Evolutionary conservation across 2,888 invertebrate genomes (phyloP), one percentile per base, ranked within the genome.

Genomic region (Steromphala cineraria): DNA sequence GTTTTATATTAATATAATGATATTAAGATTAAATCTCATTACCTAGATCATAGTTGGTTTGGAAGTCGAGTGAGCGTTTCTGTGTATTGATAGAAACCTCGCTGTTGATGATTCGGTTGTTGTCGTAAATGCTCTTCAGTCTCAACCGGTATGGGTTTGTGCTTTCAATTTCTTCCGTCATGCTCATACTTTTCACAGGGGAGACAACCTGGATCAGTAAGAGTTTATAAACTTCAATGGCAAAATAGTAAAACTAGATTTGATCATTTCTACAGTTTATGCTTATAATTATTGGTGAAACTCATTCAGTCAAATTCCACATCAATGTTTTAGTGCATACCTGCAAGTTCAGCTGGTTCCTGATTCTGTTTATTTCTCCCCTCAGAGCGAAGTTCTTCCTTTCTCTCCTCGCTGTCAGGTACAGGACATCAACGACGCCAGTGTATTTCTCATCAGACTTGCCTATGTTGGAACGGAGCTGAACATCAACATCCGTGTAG

Each of bases 401-500:
- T 78, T 87, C 84, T 19, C 86, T 83, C 40, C 81, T 74, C 21
- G 84, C 79, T 28, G 87, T 90, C 71, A 87, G 80, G 83, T 91
- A 92, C 40, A 83, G 80, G 71, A 89, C 53, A 24, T 87, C 83
- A 67, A 89, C 62, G 55, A 86, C 89, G 8, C 87, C 86, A 13
- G 86, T 87, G 21, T 84, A 53, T 10, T 74, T 81, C 17, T 87
- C 82, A 52, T 79, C 81, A n/a, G 79, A 83, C 28, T 75, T 83
- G n/a, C 85, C 86, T 19, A 87, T 15, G 55, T 88, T 86, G 5
- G 88, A 86, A 36, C 67, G 84, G 78, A 91, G 79, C 53, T 83
- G 82, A 13, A 90, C 71, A 80, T 92, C 90, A 0, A 90, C 85
- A 52, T 88, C 79, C 31, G 90, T 90, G 78, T 85, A 84, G 5